These are phyloP conservation scores for Poecilia wingei DNA, from an alignment of 2,797 vertebrate species.

Conservation along the genomic window DNA sequence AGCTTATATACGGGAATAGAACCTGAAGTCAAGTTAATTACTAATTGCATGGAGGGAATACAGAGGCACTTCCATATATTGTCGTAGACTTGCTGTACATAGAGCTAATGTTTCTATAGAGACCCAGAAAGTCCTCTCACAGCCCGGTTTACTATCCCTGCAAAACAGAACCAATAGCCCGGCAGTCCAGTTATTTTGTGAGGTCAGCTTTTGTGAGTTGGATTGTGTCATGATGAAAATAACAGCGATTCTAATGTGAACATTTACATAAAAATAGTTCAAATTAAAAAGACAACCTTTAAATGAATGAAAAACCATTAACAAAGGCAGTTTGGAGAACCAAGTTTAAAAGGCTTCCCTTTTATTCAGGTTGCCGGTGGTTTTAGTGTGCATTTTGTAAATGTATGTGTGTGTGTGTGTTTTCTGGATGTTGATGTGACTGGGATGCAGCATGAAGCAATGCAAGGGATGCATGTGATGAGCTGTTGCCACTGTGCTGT, in stretches of 20 bases:
- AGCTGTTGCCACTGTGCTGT: slow-evolving; percentile 65
- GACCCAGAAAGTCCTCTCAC: slow-evolving; percentile 58
- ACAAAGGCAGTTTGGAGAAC: slow-evolving; percentile 77
- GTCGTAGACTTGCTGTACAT: slow-evolving; percentile 73
- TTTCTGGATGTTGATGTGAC: slow-evolving; percentile 50
- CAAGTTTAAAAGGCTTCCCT: slow-evolving; percentile 79
- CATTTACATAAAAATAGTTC: slow-evolving; percentile 71
- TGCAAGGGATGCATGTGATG: slow-evolving; percentile 62
- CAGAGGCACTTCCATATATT: slow-evolving; percentile 83
- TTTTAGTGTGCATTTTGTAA: slow-evolving; percentile 46
- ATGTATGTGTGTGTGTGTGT: slow-evolving; percentile 25
- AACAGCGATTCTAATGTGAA: slow-evolving; percentile 67
- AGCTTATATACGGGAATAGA: slow-evolving; percentile 79
- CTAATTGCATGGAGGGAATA: slow-evolving; percentile 81
- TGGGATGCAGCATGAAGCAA: slow-evolving; percentile 58
- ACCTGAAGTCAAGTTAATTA: slow-evolving; percentile 80
- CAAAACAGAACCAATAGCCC: slow-evolving; percentile 78
- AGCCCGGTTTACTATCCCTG: slow-evolving; percentile 75
- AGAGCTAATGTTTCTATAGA: slow-evolving; percentile 71
- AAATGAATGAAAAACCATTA: slow-evolving; percentile 78
- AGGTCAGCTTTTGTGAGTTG: slow-evolving; percentile 67
- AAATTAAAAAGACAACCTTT: slow-evolving; percentile 74
- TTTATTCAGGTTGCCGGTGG: slow-evolving; percentile 56
- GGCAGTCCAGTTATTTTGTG: slow-evolving; percentile 88
- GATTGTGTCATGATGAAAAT: slow-evolving; percentile 68